Evolutionary conservation across 2,888 invertebrate species (phyloP), one percentile per base, ranked within the genome.

Genomic region (Caenorhabditis macrosperma): DNA sequence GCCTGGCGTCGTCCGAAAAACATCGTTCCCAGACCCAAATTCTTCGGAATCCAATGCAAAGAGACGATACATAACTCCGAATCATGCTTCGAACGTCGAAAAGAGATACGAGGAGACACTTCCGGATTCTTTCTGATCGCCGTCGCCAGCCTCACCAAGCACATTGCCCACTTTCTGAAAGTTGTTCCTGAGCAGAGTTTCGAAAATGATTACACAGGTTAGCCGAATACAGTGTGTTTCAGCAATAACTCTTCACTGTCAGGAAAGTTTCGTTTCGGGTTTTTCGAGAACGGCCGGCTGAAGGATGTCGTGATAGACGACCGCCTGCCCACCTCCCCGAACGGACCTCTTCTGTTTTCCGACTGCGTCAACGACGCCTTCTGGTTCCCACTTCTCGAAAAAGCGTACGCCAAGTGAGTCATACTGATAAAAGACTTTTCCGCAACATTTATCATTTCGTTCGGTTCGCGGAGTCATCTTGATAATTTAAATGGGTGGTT

Each of bases 321-420:
- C 33, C 46, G 44, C 1, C 67, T 67, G 4, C 67, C 67, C 1
- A 57, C 57, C 3, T 10, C 17, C 15, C 17, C 24, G 4, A 4
- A 6, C n/a, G 57, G 35, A 24, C 9, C 20, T 1, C 17, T 48
- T 1, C 3, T 33, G n/a, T 57, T 28, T 57, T 54, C 67, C n/a
- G 33, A 67, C 12, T 22, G 7, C 9, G 67, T 67, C 9, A 17
- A 5, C 5, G 46, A 33, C 30, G 35, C 48, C 6, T 67, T 67
- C 33, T 67, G 67, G 67, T 67, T 57, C 33, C 67, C 67, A 20
- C 57, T 67, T 22, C 24, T 67, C 24, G 67, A 67, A 15, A 67
- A 67, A 15, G 67, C 67, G 1, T 67, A 67, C 20, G 67, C 67
- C 7, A 67, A 67, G 67, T 67, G 33, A 48, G 64, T 41, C 15